Conservation (phyloP, 1,140 invertebrate genomes). For the Diprion similis region DNA sequence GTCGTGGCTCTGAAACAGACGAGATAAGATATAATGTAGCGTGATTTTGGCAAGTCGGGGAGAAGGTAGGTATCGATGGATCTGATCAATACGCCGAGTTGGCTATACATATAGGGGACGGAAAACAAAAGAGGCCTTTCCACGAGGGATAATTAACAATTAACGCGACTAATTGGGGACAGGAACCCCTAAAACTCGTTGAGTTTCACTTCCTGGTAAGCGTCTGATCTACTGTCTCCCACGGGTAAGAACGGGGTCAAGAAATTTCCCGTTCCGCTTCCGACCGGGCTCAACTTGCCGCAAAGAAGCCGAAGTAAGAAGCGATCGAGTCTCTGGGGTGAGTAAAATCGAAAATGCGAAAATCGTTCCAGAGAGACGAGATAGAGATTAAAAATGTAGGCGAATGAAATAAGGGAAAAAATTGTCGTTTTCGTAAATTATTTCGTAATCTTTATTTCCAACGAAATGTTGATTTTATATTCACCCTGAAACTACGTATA, state of each 20-base stretch:
- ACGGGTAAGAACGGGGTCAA: not conserved
- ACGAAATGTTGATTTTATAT: too few relatives aligned
- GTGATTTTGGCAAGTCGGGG: not conserved
- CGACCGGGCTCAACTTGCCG: too few relatives aligned
- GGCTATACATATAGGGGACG: not conserved
- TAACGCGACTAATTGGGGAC: not conserved
- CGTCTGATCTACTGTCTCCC: not conserved
- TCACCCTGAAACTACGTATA: too few relatives aligned
- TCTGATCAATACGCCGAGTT: not conserved
- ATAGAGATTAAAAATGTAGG: too few relatives aligned
- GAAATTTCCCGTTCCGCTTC: not conserved
- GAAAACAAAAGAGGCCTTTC: not conserved
- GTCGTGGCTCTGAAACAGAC: constrained; percentile 66
- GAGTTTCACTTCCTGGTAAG: not conserved
- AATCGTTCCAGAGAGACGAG: too few relatives aligned
- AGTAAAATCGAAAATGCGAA: too few relatives aligned
- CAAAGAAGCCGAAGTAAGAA: too few relatives aligned
- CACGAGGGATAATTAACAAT: not conserved
- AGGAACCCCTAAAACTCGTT: not conserved
- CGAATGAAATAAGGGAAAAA: too few relatives aligned
- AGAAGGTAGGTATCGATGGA: constrained; percentile 19
- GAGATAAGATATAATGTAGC: constrained; percentile 36
- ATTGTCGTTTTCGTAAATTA: too few relatives aligned
- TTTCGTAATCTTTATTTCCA: too few relatives aligned
- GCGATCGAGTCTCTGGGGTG: too few relatives aligned